A percentile compares a stretch with the other conserved stretches of the same genome.
Evolutionary conservation across 1,140 invertebrate species (phyloP).

Genomic region (Ctenoplectra terminalis): DNA sequence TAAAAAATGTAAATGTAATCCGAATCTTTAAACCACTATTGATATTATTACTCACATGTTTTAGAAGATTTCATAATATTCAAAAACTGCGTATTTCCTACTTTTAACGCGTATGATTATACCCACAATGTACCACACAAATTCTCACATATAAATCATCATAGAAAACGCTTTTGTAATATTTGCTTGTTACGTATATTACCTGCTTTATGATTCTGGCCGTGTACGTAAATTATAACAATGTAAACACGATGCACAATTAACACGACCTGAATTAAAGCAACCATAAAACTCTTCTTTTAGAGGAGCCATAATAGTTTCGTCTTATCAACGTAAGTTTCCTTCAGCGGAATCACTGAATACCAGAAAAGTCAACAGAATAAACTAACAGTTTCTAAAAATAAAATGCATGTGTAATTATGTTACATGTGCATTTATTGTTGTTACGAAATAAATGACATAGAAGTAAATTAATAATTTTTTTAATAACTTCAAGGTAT

Average conservation of each 20-base stretch:
- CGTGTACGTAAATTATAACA: neutral
- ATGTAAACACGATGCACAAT: slow-evolving; percentile 13
- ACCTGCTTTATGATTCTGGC: neutral
- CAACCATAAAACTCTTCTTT: slow-evolving; percentile 36
- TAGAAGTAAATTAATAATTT: too few relatives aligned
- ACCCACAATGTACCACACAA: too few relatives aligned
- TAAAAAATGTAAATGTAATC: too few relatives aligned
- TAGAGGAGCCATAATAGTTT: neutral
- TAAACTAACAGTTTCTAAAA: too few relatives aligned
- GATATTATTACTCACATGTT: neutral
- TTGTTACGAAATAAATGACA: too few relatives aligned
- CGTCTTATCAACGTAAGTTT: neutral
- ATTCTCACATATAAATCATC: neutral
- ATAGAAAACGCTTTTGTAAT: neutral
- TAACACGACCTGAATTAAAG: slow-evolving; percentile 7
- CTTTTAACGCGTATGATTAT: neutral
- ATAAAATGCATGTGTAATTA: too few relatives aligned
- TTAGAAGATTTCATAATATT: neutral
- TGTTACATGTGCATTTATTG: too few relatives aligned
- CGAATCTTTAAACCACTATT: too few relatives aligned
- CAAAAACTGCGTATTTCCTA: neutral
- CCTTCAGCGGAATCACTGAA: neutral
- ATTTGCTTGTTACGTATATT: neutral
- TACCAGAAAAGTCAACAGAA: too few relatives aligned
- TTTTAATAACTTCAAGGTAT: too few relatives aligned